Evolutionary conservation across 2,113 vertebrate species (phyloP).

Genomic region (Ahaetulla prasina): DNA sequence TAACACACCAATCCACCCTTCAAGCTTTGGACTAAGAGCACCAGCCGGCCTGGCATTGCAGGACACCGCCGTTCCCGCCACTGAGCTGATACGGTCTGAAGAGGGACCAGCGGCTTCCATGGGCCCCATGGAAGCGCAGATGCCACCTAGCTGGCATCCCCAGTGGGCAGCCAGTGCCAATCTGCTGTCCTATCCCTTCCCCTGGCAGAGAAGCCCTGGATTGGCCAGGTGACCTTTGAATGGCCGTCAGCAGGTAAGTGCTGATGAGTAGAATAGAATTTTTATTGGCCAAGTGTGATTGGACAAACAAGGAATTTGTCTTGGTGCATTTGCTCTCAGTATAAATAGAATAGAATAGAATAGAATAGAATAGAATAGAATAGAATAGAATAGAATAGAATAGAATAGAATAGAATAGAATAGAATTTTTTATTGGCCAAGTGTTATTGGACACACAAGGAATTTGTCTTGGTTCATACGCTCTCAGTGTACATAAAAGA

Average conservation of each 20-base stretch:
- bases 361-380: too few species aligned
- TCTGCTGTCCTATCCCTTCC: not conserved
- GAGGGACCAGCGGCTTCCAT: not conserved
- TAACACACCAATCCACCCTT: not conserved
- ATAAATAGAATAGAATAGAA: too few species aligned
- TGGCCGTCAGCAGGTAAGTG: not conserved
- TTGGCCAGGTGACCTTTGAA: not conserved
- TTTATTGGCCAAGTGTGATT: too few species aligned
- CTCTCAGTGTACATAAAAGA: too few species aligned
- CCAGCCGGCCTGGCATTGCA: not conserved
- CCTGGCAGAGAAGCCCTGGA: not conserved
- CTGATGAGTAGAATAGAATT: not conserved
- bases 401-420: too few species aligned
- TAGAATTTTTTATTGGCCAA: too few species aligned
- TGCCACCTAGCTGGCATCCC: not conserved
- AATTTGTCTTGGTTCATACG: too few species aligned
- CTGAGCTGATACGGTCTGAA: not conserved
- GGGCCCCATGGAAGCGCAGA: not conserved
- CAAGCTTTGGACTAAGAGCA: not conserved
- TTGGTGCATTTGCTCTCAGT: too few species aligned
- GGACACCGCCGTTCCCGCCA: not conserved
- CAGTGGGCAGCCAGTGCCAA: too few species aligned
- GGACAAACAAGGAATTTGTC: too few species aligned
- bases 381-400: too few species aligned
- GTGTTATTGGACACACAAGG: too few species aligned